Evolutionary conservation across 2,113 vertebrate species (phyloP).

Genomic region (Mobula hypostoma): DNA sequence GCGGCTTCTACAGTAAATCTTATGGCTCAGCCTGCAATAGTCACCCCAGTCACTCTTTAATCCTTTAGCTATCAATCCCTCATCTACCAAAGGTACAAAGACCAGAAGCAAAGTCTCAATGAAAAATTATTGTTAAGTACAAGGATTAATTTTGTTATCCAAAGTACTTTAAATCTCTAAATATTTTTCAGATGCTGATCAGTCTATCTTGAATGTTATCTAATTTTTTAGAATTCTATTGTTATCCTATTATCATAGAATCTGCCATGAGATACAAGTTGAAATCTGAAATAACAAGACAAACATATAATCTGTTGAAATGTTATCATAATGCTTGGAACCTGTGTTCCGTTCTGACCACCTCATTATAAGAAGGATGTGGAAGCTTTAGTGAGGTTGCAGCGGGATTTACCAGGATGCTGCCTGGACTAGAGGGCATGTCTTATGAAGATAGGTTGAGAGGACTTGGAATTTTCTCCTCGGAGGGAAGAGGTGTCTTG

Average conservation of each 20-base stretch:
- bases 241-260: not conserved
- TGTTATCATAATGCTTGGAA: not conserved
- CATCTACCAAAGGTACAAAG: not conserved
- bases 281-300: not conserved
- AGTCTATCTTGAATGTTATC: not conserved
- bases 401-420: too few relatives aligned
- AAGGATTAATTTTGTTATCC: not conserved
- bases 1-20: not conserved
- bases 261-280: not conserved
- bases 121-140: not conserved
- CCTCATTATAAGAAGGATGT: too few relatives aligned
- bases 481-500: too few relatives aligned
- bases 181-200: not conserved
- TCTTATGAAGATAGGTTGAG: too few relatives aligned
- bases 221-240: not conserved
- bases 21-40: not conserved
- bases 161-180: not conserved
- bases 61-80: not conserved
- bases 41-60: too few relatives aligned
- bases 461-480: too few relatives aligned
- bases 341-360: too few relatives aligned
- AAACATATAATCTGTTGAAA: not conserved
- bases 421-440: too few relatives aligned
- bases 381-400: too few relatives aligned
- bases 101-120: not conserved